Conservation (phyloP, 1,140 invertebrate genomes). For the Formica selysi region DNA sequence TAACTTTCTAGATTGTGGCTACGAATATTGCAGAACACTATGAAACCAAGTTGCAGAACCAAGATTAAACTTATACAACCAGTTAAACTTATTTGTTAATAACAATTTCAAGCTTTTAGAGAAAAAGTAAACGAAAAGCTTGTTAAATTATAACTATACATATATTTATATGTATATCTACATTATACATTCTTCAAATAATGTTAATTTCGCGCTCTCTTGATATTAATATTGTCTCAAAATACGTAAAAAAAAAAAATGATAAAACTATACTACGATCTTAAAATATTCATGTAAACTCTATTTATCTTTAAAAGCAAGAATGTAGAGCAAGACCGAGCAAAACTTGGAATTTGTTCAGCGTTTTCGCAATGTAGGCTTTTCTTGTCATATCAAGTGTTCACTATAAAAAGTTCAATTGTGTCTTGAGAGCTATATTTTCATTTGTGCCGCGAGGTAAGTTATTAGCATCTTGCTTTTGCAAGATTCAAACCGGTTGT, state of each 20-base stretch:
- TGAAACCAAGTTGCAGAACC: slow-evolving; percentile 27
- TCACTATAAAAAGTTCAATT: slow-evolving; percentile 50
- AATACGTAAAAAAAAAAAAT: neutral
- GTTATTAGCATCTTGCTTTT: slow-evolving; percentile 58
- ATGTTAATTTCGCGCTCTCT: neutral
- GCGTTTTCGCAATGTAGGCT: neutral
- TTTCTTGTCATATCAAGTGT: neutral
- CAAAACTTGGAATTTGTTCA: neutral
- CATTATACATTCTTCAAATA: neutral
- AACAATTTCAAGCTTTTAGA: slow-evolving; percentile 68
- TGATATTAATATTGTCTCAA: neutral
- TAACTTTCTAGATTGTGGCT: slow-evolving; percentile 51
- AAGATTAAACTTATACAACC: slow-evolving; percentile 54
- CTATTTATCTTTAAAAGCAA: slow-evolving; percentile 2
- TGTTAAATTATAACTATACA: neutral
- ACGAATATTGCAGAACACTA: slow-evolving; percentile 39
- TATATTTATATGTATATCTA: neutral
- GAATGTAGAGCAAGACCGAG: neutral
- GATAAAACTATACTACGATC: neutral
- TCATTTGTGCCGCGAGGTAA: slow-evolving; percentile 62
- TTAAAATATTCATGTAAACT: neutral
- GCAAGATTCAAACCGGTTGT: slow-evolving; percentile 59
- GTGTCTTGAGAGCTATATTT: slow-evolving; percentile 47
- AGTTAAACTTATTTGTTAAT: slow-evolving; percentile 80
- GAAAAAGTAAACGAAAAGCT: neutral